Evolutionary conservation across 2,113 vertebrate genomes (phyloP).

Genomic region (Ginglymostoma cirratum): DNA sequence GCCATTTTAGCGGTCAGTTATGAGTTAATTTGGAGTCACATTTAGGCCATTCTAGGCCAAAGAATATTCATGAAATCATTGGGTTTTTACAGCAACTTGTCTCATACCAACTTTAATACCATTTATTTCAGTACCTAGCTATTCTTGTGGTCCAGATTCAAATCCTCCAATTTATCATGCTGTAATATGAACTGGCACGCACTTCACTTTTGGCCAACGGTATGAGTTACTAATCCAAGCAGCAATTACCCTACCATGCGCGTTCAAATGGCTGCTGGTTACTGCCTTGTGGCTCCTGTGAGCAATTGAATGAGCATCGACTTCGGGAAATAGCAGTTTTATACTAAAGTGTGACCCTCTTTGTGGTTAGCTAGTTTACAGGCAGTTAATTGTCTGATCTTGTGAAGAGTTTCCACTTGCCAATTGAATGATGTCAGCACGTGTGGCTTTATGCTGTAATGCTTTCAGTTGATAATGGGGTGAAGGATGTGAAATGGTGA

Average conservation of each 20-base stretch:
- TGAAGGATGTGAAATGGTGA: background rate
- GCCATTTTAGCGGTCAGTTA: background rate
- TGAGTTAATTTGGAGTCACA: background rate
- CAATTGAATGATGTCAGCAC: background rate
- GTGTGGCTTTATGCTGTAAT: background rate
- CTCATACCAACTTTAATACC: background rate
- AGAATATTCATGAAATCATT: background rate
- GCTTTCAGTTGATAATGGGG: background rate
- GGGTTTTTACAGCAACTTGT: background rate
- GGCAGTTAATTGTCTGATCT: background rate
- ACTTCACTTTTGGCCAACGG: background rate
- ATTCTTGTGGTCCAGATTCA: background rate
- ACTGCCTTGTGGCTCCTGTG: background rate
- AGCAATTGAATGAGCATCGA: background rate
- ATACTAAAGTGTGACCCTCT: background rate
- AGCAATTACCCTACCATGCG: background rate
- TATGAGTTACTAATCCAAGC: background rate
- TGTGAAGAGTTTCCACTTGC: background rate
- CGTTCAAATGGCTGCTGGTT: background rate
- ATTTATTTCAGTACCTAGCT: background rate
- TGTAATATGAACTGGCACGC: background rate
- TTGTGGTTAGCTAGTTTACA: background rate
- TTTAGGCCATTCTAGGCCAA: background rate
- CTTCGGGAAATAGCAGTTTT: background rate
- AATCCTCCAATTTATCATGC: background rate